Evolutionary conservation across 2,888 invertebrate genomes (phyloP), one percentile per base, ranked within the genome.

Genomic region (Parnassius smintheus): DNA sequence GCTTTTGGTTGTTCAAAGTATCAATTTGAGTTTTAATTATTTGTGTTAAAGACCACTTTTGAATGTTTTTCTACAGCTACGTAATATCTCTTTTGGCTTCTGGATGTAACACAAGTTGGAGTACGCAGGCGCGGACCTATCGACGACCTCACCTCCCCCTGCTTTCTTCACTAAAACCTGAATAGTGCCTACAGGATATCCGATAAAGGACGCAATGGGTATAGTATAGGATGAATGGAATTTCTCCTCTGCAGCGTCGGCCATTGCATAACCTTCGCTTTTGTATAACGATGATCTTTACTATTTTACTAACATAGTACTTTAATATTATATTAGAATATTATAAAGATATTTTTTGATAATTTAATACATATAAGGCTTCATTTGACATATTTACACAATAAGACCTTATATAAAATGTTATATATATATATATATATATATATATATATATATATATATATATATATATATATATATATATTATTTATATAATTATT

Each of bases 101-200:
- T 59, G 41, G 54, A 44, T 44, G 13, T 54, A 59, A 46, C 11
- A 10, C 35, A n/a, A 9, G 8, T 10, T 9, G 10, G 1, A 57
- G 22, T 57, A 48, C 62, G 62, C 62, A 62, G 49, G 62, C 49
- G 57, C 41, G 53, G 50, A 62, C 53, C 42, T 62, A 62, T 62
- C 49, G 62, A 62, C 54, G 49, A 62, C 57, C 18, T 52, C 56
- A 35, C 46, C 44, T 50, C 50, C 35, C 56, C 25, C 8, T 8
- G 46, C 46, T 50, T n/a, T 44, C 50, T 53, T 54, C 50, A 25
- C 58, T 62, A 58, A 58, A 58, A 57, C 49, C 62, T 58, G 49
- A 58, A 62, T 58, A 62, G 62, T 58, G 62, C 62, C 58, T 62
- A 54, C 49, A 62, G 62, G 62, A 62, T 62, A 9, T 58, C 57